Evolutionary conservation across 2,797 vertebrate genomes (phyloP), one percentile per base, ranked within the genome.

Genomic region (Prunella strophiata): DNA sequence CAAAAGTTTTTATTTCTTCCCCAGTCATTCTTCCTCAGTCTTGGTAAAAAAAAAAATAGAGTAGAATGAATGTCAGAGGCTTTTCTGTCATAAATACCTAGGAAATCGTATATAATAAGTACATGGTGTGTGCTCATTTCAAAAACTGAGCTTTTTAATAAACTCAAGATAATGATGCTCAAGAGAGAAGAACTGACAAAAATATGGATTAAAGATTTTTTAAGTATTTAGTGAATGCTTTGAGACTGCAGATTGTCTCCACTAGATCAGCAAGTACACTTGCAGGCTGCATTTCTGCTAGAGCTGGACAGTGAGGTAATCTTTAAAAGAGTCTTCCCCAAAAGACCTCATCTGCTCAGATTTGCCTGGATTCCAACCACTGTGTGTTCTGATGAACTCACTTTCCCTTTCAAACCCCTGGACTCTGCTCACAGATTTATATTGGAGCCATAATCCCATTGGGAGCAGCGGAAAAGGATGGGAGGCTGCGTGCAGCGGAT

Each of bases 361-460:
- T 54, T 81, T 59, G 34, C 42, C 73, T 77, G 66, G 34, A 36
- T 45, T 47, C 51, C 55, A 54, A 19, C 6, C 54, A 1, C 23
- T 34, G 16, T 2, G 2, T 45, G 66, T 79, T 51, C 36, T 73
- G 61, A 38, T 67, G 76, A 68, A 61, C 27, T 42, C 22, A 3
- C 5, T 13, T 61, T 59, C 51, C n/a, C 1, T 0, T 67, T 66
- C 81, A 67, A 79, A 62, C 47, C n/a, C 73, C 29, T 29, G 59
- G 40, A 27, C 84, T 88, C 13, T 92, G 52, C 73, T 95, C 43
- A 11, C 97, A 99, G 99, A 99, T 99, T 57, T 99, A 99, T 89
- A 99, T 99, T 2, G 99, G 99, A 7, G 99, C 99, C 93, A 99
- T 99, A 43, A 99, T 99, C 81, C 99, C 99, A 0, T 94, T 99